These are phyloP conservation scores for Karalla daura DNA, from an alignment of 2,797 vertebrate genomes.

Conservation along the genomic window DNA sequence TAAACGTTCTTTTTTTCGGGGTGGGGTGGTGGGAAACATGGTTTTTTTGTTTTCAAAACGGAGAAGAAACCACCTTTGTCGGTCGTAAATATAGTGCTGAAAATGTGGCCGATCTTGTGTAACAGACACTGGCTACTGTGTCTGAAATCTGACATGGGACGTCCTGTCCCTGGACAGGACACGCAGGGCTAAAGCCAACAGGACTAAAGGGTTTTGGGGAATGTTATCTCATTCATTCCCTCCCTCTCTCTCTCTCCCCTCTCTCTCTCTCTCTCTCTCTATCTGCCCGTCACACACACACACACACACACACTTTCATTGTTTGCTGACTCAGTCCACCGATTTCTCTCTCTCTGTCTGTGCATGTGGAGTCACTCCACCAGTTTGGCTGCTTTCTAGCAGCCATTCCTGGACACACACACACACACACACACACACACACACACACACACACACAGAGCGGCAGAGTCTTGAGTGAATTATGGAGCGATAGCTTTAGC, in stretches of 20 bases:
- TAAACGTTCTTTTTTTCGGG: too few relatives aligned
- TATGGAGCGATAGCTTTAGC: conserved; percentile 52
- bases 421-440: conserved; percentile 23
- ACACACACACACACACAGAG: conserved; percentile 11
- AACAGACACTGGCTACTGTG: conserved; percentile 52
- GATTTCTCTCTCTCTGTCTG: conserved; percentile 25
- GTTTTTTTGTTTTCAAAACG: too few relatives aligned
- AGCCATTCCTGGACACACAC: conserved; percentile 9
- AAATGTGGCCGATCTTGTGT: conserved; percentile 38
- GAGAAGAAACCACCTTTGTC: conserved; percentile 5
- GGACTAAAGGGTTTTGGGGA: conserved; percentile 57
- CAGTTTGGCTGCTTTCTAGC: conserved; percentile 56
- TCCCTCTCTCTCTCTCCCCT: conserved; percentile 9
- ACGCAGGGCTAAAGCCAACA: conserved; percentile 53
- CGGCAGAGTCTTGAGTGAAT: conserved; percentile 14
- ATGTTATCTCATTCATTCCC: conserved; percentile 43
- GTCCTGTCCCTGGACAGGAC: conserved; percentile 63
- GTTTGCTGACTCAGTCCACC: conserved; percentile 55
- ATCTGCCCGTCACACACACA: background rate
- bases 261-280: background rate
- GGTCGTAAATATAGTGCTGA: conserved; percentile 22
- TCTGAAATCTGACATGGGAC: conserved; percentile 67
- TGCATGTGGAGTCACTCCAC: conserved; percentile 37
- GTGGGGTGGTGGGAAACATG: too few relatives aligned
- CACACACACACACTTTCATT: conserved; percentile 24